phyloP scores from a whole-genome alignment of 2,113 vertebrate species.

The Halichoerus grypus region DNA sequence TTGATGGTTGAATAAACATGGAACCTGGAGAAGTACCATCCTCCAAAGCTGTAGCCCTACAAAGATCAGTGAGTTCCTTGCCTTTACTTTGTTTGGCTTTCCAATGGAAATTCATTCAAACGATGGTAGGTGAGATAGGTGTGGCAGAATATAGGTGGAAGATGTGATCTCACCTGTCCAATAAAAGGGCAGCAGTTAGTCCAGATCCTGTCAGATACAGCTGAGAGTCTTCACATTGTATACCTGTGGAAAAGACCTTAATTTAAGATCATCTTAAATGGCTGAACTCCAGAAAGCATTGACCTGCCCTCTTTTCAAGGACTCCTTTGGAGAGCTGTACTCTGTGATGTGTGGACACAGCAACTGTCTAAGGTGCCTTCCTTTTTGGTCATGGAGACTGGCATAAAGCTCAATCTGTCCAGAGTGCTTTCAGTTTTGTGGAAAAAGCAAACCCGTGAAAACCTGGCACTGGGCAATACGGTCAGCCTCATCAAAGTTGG shows the following conservation, averaged over 20 bases:
- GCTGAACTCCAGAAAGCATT: neutral
- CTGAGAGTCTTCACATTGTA: neutral
- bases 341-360: neutral
- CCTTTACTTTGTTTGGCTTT: conserved; percentile 30
- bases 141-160: neutral
- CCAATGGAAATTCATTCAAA: neutral
- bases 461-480: neutral
- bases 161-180: neutral
- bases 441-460: neutral
- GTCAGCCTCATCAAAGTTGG: neutral
- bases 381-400: neutral
- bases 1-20: neutral
- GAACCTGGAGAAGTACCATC: neutral
- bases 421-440: neutral
- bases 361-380: neutral
- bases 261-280: neutral
- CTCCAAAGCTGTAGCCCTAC: neutral
- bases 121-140: neutral
- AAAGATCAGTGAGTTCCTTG: neutral
- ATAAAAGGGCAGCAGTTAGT: neutral
- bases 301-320: neutral
- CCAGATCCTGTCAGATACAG: neutral
- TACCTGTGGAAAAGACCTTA: neutral
- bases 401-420: neutral
- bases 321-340: neutral